Evolutionary conservation across 1,140 invertebrate species (phyloP), one percentile per base, ranked within the genome.

Genomic region (Bombus pascuorum): DNA sequence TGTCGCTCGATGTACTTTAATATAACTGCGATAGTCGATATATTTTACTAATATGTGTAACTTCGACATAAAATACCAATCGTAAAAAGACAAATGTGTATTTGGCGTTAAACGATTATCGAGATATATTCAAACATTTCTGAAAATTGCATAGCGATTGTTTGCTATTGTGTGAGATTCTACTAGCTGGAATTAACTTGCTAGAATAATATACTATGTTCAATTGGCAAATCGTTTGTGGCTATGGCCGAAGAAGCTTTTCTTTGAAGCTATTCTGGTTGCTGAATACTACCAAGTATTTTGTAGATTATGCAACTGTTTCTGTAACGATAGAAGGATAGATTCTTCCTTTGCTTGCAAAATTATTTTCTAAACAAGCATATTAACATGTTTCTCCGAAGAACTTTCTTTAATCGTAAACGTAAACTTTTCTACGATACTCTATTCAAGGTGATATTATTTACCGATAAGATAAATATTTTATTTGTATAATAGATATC

Each of bases 231-330:
- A 25, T 70, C 25, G 68, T 28, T 39, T 22, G 22, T 39, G 8
- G 37, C 37, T 70, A 28, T 62, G 18, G 47, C 28, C 4, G 59
- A 39, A n/a, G 9, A 72, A 72, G 28, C 28, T 72, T 44, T 44
- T 28, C 70, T 42, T 72, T 72, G 70, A 72, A 42, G 70, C 39
- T 72, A 72, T 72, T 72, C 39, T 72, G 39, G 70, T 28, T 44
- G 28, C 39, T 72, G 42, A 72, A 44, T 44, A 42, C 22, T 37
- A 22, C 68, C 18, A 25, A 25, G 15, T 42, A 34, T 47, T 44
- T 44, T 32, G 28, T 44, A 32, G n/a, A 9, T 47, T 28, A 3
- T 44, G 42, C 42, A 47, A 73, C 39, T 44, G 47, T 73, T 73
- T 47, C 28, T 22, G n/a, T 47, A 73, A 73, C 71, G 32, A 44